Percentiles rank a stretch among this genome's conserved stretches.
These are phyloP conservation scores for Tetramorium parvispinum DNA, from an alignment of 1,140 invertebrate species.

Conservation along the genomic window DNA sequence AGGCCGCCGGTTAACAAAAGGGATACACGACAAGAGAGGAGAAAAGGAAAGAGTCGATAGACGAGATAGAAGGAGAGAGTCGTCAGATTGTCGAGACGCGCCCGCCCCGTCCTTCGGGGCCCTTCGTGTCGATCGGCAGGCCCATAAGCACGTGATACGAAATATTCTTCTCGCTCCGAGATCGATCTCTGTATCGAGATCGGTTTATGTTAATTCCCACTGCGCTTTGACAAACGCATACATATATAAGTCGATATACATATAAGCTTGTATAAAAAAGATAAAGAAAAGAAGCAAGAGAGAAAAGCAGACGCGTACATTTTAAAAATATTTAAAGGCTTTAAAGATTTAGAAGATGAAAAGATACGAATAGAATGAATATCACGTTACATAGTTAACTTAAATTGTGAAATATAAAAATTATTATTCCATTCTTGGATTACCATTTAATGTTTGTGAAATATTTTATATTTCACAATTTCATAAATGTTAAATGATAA, in stretches of 20 bases:
- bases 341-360: not conserved
- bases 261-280: not conserved
- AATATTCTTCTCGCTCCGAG: constrained; percentile 29
- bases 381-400: not conserved
- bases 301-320: not conserved
- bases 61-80: constrained; percentile 30
- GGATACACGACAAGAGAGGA: not conserved
- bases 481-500: not conserved
- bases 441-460: no score
- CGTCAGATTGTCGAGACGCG: constrained; percentile 22
- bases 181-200: constrained; percentile 30
- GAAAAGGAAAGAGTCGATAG: constrained; percentile 6
- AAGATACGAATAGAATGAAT: not conserved
- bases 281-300: not conserved
- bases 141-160: constrained; percentile 8
- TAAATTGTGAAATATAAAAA: not conserved
- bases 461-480: no score
- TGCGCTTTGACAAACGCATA: constrained; percentile 18
- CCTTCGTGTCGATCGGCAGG: not conserved
- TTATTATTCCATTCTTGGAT: not conserved
- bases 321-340: not conserved
- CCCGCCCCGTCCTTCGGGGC: constrained; percentile 9
- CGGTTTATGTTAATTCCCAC: constrained; percentile 30
- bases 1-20: constrained; percentile 31
- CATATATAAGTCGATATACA: not conserved